Evolutionary conservation across 2,113 vertebrate genomes (phyloP).

Genomic region (Axis porcinus): DNA sequence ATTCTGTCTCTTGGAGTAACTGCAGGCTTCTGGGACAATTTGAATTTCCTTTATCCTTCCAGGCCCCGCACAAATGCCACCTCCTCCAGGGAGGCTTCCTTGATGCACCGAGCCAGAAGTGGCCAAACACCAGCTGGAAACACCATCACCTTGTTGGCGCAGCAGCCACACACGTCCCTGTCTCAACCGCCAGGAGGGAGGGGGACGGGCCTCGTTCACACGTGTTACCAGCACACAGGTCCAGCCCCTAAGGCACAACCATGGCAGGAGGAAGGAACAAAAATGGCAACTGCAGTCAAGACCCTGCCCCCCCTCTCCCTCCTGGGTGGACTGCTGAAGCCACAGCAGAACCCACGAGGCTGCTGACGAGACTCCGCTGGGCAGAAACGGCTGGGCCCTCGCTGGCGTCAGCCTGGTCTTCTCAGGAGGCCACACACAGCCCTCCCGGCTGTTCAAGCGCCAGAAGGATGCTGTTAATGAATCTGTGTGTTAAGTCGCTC

Average conservation of each 20-base stretch:
- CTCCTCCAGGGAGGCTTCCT: background rate
- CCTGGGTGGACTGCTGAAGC: background rate
- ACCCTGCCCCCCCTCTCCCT: background rate
- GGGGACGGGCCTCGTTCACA: background rate
- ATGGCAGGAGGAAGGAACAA: accelerated
- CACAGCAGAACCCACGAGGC: background rate
- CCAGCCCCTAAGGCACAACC: background rate
- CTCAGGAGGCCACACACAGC: background rate
- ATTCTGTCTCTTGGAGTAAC: background rate
- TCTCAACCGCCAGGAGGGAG: accelerated
- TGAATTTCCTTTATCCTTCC: background rate
- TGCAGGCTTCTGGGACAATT: background rate
- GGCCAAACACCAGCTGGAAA: background rate
- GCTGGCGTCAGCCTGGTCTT: accelerated
- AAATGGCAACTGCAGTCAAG: accelerated
- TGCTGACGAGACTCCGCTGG: accelerated
- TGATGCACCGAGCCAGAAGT: background rate
- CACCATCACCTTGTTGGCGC: background rate
- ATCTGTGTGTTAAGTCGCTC: background rate
- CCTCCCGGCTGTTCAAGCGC: accelerated
- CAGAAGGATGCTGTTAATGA: background rate
- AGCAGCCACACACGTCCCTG: background rate
- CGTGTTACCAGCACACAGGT: background rate
- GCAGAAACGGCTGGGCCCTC: background rate
- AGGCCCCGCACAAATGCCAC: background rate